These are phyloP conservation scores for Mellilla xanthometata DNA, from an alignment of 2,888 invertebrate genomes.

Conservation along the genomic window DNA sequence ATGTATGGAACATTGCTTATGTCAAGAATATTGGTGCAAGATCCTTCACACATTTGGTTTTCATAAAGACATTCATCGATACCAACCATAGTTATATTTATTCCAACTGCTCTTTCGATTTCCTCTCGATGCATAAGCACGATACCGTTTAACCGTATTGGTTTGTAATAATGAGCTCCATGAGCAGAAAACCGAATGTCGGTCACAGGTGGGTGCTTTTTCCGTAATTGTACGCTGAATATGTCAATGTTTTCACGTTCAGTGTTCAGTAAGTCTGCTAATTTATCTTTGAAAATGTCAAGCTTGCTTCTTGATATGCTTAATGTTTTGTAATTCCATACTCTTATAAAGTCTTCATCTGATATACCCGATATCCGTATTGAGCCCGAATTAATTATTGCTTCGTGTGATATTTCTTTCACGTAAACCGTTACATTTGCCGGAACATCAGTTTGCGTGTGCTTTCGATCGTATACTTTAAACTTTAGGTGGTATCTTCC, in stretches of 20 bases:
- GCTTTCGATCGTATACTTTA: slow-evolving; percentile 96
- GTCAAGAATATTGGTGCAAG: slow-evolving; percentile 96
- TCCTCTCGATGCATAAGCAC: slow-evolving; percentile 96
- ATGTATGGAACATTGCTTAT: slow-evolving; percentile 95
- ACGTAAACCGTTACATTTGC: slow-evolving; percentile 98
- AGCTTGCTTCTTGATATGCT: slow-evolving; percentile 93
- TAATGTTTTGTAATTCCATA: slow-evolving; percentile 96
- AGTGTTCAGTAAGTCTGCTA: slow-evolving; percentile 92
- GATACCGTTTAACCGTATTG: slow-evolving; percentile 96
- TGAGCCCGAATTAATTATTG: slow-evolving; percentile 97
- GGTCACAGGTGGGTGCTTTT: slow-evolving; percentile 93
- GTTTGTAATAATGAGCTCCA: slow-evolving; percentile 97
- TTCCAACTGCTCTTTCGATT: slow-evolving; percentile 96
- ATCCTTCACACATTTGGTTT: slow-evolving; percentile 97
- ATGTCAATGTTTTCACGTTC: slow-evolving; percentile 96
- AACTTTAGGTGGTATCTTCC: slow-evolving; percentile 92
- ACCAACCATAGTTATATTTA: slow-evolving; percentile 98
- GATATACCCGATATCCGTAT: slow-evolving; percentile 96
- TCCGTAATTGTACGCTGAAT: slow-evolving; percentile 96
- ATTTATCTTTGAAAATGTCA: slow-evolving; percentile 93
- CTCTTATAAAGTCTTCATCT: slow-evolving; percentile 97
- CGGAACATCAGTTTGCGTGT: slow-evolving; percentile 96
- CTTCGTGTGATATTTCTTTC: slow-evolving; percentile 96
- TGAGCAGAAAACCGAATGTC: slow-evolving; percentile 97
- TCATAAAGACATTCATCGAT: slow-evolving; percentile 98